Evolutionary conservation across 2,888 invertebrate genomes (phyloP).

Genomic region (Leptothorax acervorum): DNA sequence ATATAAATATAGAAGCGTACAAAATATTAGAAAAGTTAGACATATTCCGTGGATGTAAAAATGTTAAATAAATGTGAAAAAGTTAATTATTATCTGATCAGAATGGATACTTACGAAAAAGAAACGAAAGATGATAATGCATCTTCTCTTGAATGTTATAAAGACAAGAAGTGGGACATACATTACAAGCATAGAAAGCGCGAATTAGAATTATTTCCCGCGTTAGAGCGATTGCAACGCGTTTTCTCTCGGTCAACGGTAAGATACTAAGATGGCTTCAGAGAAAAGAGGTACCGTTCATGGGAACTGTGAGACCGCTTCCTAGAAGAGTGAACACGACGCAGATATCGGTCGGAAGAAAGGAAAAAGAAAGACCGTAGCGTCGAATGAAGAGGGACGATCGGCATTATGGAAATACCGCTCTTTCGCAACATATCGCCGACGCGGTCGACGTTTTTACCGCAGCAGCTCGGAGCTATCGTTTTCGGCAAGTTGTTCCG

Average conservation of each 20-base stretch:
- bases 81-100: background rate
- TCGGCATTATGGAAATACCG: constrained; percentile 77
- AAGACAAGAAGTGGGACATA: background rate
- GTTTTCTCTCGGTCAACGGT: constrained; percentile 67
- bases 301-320: constrained; percentile 82
- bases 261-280: constrained; percentile 71
- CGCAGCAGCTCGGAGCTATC: constrained; percentile 34
- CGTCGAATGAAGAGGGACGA: constrained; percentile 20
- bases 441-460: constrained; percentile 51
- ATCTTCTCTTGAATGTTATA: background rate
- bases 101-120: background rate
- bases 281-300: constrained; percentile 82
- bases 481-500: constrained; percentile 77
- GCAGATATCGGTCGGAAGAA: constrained; percentile 71
- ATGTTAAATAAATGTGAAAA: background rate
- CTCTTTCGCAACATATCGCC: constrained; percentile 70
- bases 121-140: background rate
- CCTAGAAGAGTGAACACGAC: constrained; percentile 77
- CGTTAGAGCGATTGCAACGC: constrained; percentile 50
- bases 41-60: background rate
- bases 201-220: constrained; percentile 1
- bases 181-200: background rate
- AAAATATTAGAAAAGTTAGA: background rate
- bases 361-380: constrained; percentile 62
- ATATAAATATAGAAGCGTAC: background rate